Evolutionary conservation across 2,113 vertebrate species (phyloP), one percentile per base, ranked within the genome.

Genomic region (Neomonachus schauinslandi): DNA sequence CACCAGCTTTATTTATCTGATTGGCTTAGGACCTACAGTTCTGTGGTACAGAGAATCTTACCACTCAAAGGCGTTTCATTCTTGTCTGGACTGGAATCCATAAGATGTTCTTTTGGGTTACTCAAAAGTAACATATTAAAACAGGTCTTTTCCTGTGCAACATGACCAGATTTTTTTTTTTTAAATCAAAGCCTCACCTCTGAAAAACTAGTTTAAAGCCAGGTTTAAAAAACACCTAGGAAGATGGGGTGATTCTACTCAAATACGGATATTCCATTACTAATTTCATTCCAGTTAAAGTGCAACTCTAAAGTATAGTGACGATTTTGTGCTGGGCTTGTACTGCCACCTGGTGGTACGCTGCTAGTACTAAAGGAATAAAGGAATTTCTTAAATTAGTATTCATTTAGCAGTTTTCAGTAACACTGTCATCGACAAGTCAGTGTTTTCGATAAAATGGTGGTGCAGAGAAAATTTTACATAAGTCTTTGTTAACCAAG

Each of bases 331-430:
- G 76, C 69, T 94, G 96, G 85, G 71, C 96, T 92, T 98, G 0
- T 83, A 95, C 94, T 96, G 96, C 92, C 97, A 95, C 63, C 97
- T 96, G 59, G 95, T 86, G 97, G 94, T 65, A 8, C 1, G 0
- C 4, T 55, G 1, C 14, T 6, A 81, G 51, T 76, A 71, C 82
- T 94, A 51, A 79, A 51, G 53, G 26, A 87, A 5, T 12, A 42
- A 10, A n/a, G 42, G 36, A 80, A 83, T 95, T 89, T 69, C 24
- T 63, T 69, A 42, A 46, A 65, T 84, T 72, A 28, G 61, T 24
- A 39, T 79, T 95, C 49, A 81, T 12, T 93, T 8, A 81, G 7
- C 74, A 86, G 28, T 84, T 31, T 36, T n/a, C 33, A 76, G 42
- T 59, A 65, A 49, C 36, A 10, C 26, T n/a, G 36, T 24, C 46